Percentiles rank a stretch among this genome's conserved stretches.
These are phyloP conservation scores for Dicerorhinus sumatrensis DNA, from an alignment of 2,113 vertebrate genomes.

Conservation along the genomic window DNA sequence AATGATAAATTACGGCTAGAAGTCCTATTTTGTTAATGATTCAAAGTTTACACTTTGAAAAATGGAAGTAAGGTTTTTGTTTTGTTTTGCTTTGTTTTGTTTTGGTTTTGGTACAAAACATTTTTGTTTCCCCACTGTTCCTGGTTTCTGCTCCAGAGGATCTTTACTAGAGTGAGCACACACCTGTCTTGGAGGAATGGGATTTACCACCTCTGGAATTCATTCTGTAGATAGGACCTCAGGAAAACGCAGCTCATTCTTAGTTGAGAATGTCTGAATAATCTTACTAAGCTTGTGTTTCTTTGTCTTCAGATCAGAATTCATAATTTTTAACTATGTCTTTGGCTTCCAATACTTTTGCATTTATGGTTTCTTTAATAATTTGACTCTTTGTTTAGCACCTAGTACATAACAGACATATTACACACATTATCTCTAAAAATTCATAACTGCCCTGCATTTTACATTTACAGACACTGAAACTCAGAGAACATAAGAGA, in stretches of 20 bases:
- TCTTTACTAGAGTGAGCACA: background rate
- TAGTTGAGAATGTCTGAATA: background rate
- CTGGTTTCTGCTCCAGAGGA: background rate
- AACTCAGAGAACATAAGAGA: background rate
- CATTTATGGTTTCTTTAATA: background rate
- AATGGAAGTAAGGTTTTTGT: background rate
- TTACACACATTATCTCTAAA: background rate
- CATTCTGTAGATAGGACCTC: background rate
- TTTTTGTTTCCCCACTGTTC: background rate
- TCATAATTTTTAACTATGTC: background rate
- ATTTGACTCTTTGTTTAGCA: background rate
- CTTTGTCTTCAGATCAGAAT: background rate
- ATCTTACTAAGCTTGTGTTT: background rate
- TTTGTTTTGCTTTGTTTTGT: background rate
- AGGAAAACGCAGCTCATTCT: background rate
- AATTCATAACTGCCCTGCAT: background rate
- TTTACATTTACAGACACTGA: background rate
- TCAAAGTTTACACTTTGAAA: background rate
- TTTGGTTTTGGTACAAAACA: background rate
- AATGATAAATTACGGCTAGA: background rate
- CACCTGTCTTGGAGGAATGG: background rate
- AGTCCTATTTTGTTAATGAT: background rate
- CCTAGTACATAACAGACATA: background rate
- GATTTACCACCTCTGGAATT: background rate
- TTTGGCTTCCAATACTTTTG: background rate